Evolutionary conservation across 2,113 vertebrate genomes (phyloP), one percentile per base, ranked within the genome.

Genomic region (Mixornis gularis): DNA sequence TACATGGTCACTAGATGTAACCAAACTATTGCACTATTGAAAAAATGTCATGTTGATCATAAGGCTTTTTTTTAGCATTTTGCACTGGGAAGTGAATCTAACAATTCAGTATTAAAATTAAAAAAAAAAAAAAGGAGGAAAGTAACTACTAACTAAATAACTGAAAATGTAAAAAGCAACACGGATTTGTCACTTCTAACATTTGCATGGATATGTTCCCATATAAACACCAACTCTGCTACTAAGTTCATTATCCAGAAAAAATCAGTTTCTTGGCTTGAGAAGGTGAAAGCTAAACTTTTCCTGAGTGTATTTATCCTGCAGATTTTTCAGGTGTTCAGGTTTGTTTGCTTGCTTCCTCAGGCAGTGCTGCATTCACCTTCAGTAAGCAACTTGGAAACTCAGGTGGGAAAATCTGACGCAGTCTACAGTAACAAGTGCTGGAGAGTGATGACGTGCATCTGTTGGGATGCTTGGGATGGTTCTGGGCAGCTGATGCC

Each of bases 171-270:
- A 80, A 81, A 89, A 84, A 46, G 34, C 11, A 76, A 64, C 84
- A 64, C 48, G 34, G 34, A 77, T 87, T 89, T 87, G 48, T 83
- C 52, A 66, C 44, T 76, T 84, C 49, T 68, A 85, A 58, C n/a
- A 59, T 87, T 52, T 46, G 8, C 63, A 77, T 77, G 43, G 32
- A 46, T 89, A 34, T 17, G 7, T 36, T 87, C 83, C 24, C 14
- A 60, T 68, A 64, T 58, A 86, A 72, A 58, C 41, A 72, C 27
- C 22, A 65, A 66, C 26, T 87, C 46, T 82, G 15, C n/a, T 79
- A 32, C 55, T 68, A 69, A 89, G 70, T 46, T 74, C 85, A 92
- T 93, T 90, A 92, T 24, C 51, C 43, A 71, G 38, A 55, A 91
- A 93, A 82, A 76, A 78, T 58, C 19, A 3, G 10, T 51, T 58